Evolutionary conservation across 2,113 vertebrate genomes (phyloP), one percentile per base, ranked within the genome.

Genomic region (Tichodroma muraria): DNA sequence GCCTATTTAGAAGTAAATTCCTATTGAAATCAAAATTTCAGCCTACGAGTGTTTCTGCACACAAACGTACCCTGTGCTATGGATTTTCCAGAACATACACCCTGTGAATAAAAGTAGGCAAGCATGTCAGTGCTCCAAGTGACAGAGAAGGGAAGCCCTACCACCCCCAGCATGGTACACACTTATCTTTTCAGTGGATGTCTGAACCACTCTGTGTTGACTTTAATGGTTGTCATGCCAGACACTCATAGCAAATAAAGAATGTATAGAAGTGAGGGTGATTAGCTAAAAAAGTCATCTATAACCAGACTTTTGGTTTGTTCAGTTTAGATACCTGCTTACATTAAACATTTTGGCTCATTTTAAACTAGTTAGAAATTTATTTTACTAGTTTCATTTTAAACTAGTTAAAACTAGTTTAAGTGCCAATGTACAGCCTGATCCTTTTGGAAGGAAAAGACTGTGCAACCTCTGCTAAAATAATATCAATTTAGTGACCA

Each of bases 1-100:
- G 50, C 54, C 81, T 91, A 54, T 95, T 77, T 44, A 82, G 75
- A 72, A 91, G 63, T 31, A 47, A 85, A 66, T 66, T 73, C 47
- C 65, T 27, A 45, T 22, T 80, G 84, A 85, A 88, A 94, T 65
- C 22, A 81, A 60, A 56, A 61, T 38, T 22, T 75, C 37, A 76
- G 31, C 15, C 23, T 61, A n/a, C 0, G 8, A n/a, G 52, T 56
- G 57, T 63, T 87, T 76, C 70, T 65, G 59, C 81, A 42, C 44
- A 57, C 20, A 38, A 28, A 70, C 0, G 0, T 31, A 27, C 31
- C 66, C 66, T 33, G 19, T 72, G 75, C 42, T 57, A 13, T n/a
- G 66, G 40, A 35, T 85, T 68, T 93, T 65, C 70, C 73, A 81
- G 89, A 63, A 44, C 5, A 1, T 22, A 27, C 6, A 30, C 17